Evolutionary conservation across 2,888 invertebrate species (phyloP).

Genomic region (Dolichomitus sp.): DNA sequence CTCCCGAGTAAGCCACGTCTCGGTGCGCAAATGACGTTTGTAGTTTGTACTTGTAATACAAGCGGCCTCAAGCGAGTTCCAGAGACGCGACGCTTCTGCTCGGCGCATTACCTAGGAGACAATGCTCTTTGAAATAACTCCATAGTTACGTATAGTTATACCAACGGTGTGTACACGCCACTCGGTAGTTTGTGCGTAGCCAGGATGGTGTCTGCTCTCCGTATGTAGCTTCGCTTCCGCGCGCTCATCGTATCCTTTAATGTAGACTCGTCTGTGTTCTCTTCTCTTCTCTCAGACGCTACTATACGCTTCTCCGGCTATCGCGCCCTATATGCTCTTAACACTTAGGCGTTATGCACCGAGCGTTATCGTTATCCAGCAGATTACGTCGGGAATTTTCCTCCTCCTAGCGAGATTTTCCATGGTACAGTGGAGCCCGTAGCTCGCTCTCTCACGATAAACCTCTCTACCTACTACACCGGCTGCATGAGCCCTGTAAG

Average conservation of each 20-base stretch:
- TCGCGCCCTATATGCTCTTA: conserved; percentile 61
- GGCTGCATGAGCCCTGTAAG: neutral
- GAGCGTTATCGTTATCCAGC: conserved; percentile 69
- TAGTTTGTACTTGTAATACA: conserved; percentile 69
- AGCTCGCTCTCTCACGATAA: conserved; percentile 47
- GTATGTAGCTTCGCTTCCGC: conserved; percentile 28
- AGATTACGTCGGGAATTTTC: conserved; percentile 70
- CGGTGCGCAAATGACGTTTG: conserved; percentile 67
- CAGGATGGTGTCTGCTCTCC: conserved; percentile 4
- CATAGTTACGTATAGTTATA: conserved; percentile 54
- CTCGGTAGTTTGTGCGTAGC: conserved; percentile 26
- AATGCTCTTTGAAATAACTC: conserved; percentile 67
- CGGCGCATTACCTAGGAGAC: conserved; percentile 57
- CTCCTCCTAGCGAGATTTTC: conserved; percentile 60
- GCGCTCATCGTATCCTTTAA: conserved; percentile 68
- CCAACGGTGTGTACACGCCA: conserved; percentile 5
- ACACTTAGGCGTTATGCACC: conserved; percentile 70
- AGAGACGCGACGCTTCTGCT: conserved; percentile 52
- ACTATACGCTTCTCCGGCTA: conserved; percentile 3
- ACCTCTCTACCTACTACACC: conserved; percentile 5
- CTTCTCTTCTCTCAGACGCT: conserved; percentile 25
- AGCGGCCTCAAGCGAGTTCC: conserved; percentile 55
- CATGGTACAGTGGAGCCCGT: conserved; percentile 47
- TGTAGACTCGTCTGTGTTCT: conserved; percentile 54
- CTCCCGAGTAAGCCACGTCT: conserved; percentile 56